Conservation (phyloP, 1,140 invertebrate genomes). For the Penaeus chinensis region DNA sequence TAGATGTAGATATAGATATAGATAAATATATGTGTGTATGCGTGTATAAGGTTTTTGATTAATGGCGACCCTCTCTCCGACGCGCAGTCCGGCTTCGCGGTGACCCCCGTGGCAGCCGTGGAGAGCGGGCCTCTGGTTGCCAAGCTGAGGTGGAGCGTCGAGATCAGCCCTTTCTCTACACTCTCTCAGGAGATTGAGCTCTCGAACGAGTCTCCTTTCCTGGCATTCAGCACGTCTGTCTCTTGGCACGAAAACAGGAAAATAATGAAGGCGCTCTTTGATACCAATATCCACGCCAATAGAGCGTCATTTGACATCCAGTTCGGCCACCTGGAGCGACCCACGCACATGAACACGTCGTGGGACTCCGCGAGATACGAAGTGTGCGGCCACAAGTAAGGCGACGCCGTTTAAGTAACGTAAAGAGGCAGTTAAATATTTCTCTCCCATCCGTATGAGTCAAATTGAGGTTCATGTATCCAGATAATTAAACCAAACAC, state of each 20-base stretch:
- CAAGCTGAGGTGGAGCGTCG: constrained; percentile 13
- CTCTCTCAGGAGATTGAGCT: constrained; percentile 47
- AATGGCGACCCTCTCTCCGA: not conserved
- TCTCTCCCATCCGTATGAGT: too few species aligned
- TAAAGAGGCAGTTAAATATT: too few species aligned
- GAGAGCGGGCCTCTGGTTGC: constrained; percentile 13
- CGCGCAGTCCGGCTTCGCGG: not conserved
- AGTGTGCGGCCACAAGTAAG: constrained; percentile 46
- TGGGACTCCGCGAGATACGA: constrained; percentile 42
- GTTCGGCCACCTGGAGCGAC: constrained; percentile 70
- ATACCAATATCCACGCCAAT: constrained; percentile 67
- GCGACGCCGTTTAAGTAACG: too few species aligned
- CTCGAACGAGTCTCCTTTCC: constrained; percentile 25
- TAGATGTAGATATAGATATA: too few species aligned
- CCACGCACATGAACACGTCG: constrained; percentile 67
- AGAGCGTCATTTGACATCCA: constrained; percentile 72
- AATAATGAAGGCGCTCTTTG: constrained; percentile 34
- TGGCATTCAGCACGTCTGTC: constrained; percentile 35
- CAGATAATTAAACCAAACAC: not conserved
- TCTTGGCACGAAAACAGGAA: constrained; percentile 47
- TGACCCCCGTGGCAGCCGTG: constrained; percentile 11
- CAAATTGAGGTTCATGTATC: not conserved
- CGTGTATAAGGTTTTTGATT: too few species aligned
- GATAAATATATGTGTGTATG: too few species aligned
- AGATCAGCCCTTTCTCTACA: not conserved